Conservation (phyloP, 2,113 vertebrate genomes). For the Rhinichthys klamathensis region DNA sequence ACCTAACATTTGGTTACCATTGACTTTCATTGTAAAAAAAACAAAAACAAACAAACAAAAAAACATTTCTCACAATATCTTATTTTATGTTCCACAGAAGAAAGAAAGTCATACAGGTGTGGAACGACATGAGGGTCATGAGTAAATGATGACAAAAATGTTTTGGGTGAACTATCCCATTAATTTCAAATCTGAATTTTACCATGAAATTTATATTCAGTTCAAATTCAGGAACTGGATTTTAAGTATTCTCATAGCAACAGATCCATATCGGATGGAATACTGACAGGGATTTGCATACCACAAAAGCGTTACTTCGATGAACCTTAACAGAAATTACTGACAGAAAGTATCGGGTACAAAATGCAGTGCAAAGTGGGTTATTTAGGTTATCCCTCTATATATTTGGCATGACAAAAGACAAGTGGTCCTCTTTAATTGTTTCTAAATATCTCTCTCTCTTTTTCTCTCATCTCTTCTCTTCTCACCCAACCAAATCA, state of each 20-base stretch:
- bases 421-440: not conserved
- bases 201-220: too few relatives aligned
- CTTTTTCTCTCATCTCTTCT: not conserved
- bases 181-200: too few relatives aligned
- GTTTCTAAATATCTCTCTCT: constrained; percentile 12
- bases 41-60: too few relatives aligned
- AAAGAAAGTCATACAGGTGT: not conserved
- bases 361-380: constrained; percentile 16
- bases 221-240: not conserved
- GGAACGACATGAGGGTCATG: not conserved
- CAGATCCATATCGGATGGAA: not conserved
- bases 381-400: not conserved
- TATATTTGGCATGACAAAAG: not conserved
- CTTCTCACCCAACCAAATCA: not conserved
- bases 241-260: not conserved
- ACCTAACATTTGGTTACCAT: too few relatives aligned
- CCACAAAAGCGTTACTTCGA: not conserved
- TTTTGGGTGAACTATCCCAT: too few relatives aligned
- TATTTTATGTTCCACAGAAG: too few relatives aligned
- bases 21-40: too few relatives aligned
- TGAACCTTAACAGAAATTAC: not conserved
- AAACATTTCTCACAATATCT: not conserved
- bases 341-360: not conserved
- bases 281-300: not conserved
- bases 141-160: not conserved